Conservation (phyloP, 2,888 invertebrate genomes). For the Hydroisotoma schaefferi region DNA sequence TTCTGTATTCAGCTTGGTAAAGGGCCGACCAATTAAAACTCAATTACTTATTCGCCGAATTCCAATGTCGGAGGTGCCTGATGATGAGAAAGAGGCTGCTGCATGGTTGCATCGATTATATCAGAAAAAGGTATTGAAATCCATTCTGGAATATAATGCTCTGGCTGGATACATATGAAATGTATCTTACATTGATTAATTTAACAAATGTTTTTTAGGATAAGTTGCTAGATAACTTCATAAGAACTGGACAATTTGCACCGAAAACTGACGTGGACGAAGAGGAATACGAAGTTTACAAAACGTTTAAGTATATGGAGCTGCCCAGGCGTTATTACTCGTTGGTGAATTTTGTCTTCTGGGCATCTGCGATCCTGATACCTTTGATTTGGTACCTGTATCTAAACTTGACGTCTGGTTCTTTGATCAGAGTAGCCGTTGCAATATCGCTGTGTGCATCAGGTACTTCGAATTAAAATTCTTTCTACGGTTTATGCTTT, state of each 20-base stretch:
- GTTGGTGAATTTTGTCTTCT: slow-evolving; percentile 67
- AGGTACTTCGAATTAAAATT: no score
- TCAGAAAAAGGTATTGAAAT: slow-evolving; percentile 60
- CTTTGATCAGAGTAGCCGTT: slow-evolving; percentile 65
- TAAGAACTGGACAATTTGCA: slow-evolving; percentile 75
- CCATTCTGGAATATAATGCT: no score
- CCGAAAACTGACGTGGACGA: slow-evolving; percentile 65
- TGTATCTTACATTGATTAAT: no score
- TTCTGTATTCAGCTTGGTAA: slow-evolving; percentile 40
- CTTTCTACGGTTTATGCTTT: no score
- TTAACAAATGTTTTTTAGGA: slow-evolving; percentile 57
- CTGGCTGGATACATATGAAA: no score
- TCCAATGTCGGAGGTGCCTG: slow-evolving; percentile 74
- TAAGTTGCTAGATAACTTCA: slow-evolving; percentile 68
- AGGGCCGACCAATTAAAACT: slow-evolving; percentile 67
- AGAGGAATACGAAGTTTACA: slow-evolving; percentile 50
- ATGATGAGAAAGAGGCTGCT: slow-evolving; percentile 68
- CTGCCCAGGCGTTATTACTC: slow-evolving; percentile 63
- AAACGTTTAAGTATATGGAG: slow-evolving; percentile 57
- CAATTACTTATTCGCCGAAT: slow-evolving; percentile 77
- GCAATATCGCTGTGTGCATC: slow-evolving; percentile 66
- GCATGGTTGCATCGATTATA: slow-evolving; percentile 80
- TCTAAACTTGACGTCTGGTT: slow-evolving; percentile 67
- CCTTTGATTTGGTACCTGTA: slow-evolving; percentile 70
- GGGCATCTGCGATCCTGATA: slow-evolving; percentile 66